Conservation (phyloP, 2,113 vertebrate species). For the Bolborhynchus lineola region DNA sequence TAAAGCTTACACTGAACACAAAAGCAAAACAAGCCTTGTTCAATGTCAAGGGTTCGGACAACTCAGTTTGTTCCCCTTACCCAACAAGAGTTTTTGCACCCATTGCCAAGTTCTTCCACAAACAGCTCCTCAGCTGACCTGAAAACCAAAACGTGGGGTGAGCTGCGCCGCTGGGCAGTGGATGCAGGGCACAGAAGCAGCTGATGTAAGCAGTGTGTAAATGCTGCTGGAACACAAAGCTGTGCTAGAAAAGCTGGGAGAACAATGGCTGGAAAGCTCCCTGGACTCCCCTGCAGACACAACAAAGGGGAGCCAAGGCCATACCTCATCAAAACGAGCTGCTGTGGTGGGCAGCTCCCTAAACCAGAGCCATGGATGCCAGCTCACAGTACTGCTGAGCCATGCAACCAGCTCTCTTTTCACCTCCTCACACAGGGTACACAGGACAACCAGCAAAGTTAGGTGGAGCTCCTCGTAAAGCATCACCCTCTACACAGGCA, state of each 20-base stretch:
- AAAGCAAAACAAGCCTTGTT: neutral
- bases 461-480: neutral
- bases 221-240: neutral
- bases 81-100: neutral
- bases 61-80: neutral
- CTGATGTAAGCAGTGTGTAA: neutral
- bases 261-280: conserved; percentile 43
- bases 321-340: neutral
- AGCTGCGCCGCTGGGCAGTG: rapidly evolving
- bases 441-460: rapidly evolving
- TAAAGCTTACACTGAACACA: neutral
- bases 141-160: neutral
- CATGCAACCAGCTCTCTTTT: neutral
- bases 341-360: neutral
- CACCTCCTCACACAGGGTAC: neutral
- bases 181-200: neutral
- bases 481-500: rapidly evolving
- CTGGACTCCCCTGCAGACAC: neutral
- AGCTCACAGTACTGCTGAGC: conserved; percentile 7
- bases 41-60: neutral
- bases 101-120: neutral
- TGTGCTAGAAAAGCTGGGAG: neutral
- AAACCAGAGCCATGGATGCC: neutral
- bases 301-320: neutral
- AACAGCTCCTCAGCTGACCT: neutral